A percentile compares a stretch with the other conserved stretches of the same genome.
These are phyloP conservation scores for Drosophila subquinaria DNA, from an alignment of 2,888 invertebrate species.

Conservation along the genomic window DNA sequence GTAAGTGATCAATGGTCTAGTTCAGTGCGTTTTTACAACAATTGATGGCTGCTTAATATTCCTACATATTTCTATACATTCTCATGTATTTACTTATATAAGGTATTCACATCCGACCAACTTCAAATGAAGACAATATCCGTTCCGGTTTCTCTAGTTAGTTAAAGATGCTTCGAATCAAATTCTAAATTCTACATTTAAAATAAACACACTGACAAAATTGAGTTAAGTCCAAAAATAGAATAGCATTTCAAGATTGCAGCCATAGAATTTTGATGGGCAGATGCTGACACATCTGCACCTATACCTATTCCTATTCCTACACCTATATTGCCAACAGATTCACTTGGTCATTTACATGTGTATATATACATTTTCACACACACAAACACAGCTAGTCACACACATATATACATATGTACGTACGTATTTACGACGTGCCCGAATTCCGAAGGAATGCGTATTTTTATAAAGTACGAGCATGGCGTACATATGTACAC, in stretches of 20 bases:
- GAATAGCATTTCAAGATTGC: conserved; percentile 37
- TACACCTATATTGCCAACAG: neutral
- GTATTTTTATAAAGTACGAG: conserved; percentile 27
- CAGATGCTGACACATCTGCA: conserved; percentile 22
- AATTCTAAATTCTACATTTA: neutral
- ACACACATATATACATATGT: neutral
- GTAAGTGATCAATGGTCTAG: neutral
- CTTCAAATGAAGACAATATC: neutral
- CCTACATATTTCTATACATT: too few relatives aligned
- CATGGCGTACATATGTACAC: neutral
- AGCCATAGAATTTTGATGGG: conserved; percentile 21
- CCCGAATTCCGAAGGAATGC: conserved; percentile 33
- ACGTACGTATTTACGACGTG: conserved; percentile 9
- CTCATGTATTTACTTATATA: too few relatives aligned
- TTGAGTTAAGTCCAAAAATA: conserved; percentile 39
- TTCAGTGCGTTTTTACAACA: too few relatives aligned
- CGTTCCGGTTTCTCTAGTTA: neutral
- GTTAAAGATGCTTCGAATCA: neutral
- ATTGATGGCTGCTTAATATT: too few relatives aligned
- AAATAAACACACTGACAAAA: conserved; percentile 9
- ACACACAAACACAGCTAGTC: neutral
- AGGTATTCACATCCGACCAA: neutral
- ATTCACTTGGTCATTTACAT: neutral
- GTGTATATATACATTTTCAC: too few relatives aligned
- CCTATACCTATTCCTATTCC: neutral